phyloP scores from a whole-genome alignment of 2,797 vertebrate species.

The Tragopan temminckii region DNA sequence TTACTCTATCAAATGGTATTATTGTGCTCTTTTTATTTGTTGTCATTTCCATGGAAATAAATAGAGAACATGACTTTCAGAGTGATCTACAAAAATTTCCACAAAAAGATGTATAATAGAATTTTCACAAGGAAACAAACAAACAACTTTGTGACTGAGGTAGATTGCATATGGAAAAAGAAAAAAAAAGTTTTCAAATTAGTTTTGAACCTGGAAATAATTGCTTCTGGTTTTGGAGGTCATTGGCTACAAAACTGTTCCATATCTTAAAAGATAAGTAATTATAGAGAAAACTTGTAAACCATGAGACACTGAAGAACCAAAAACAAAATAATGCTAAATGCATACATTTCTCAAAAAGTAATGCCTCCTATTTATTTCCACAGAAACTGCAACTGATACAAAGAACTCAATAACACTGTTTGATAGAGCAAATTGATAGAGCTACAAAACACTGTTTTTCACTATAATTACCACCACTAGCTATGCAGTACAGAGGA shows the following conservation, averaged over 20 bases:
- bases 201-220: not conserved
- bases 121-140: not conserved
- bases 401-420: too few species aligned
- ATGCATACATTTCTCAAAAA: not conserved
- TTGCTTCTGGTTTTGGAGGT: not conserved
- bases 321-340: fast-evolving
- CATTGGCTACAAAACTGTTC: not conserved
- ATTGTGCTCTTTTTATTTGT: too few species aligned
- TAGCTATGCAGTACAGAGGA: too few species aligned
- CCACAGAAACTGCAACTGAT: too few species aligned
- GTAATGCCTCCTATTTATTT: too few species aligned
- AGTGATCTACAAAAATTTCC: not conserved
- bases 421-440: too few species aligned
- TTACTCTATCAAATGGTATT: too few species aligned
- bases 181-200: not conserved
- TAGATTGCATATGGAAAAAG: fast-evolving
- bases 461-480: too few species aligned
- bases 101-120: not conserved
- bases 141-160: not conserved
- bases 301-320: not conserved
- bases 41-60: too few species aligned
- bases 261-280: not conserved
- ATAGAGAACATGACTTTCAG: too few species aligned
- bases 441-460: too few species aligned
- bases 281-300: not conserved